These are phyloP conservation scores for Pyrgilauda ruficollis DNA, from an alignment of 2,113 vertebrate species.

Conservation along the genomic window DNA sequence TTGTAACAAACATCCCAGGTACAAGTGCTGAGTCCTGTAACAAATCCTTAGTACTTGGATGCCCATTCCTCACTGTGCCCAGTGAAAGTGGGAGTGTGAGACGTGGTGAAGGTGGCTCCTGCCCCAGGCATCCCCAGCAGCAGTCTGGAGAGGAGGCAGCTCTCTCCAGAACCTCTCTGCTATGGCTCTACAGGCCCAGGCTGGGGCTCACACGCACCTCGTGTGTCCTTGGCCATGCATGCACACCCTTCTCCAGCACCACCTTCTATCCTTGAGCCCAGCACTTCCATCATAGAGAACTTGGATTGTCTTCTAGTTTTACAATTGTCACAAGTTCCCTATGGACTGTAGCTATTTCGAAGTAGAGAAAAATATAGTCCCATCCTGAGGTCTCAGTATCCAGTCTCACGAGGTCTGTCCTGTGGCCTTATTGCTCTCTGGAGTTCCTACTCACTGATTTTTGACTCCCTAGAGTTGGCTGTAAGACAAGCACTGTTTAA, in stretches of 20 bases:
- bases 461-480: not conserved
- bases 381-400: not conserved
- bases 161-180: not conserved
- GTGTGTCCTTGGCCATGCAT: accelerated
- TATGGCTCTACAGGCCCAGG: accelerated
- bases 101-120: not conserved
- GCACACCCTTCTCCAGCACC: not conserved
- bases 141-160: not conserved
- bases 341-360: not conserved
- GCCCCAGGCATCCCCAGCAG: not conserved
- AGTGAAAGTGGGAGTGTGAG: not conserved
- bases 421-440: not conserved
- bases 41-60: not conserved
- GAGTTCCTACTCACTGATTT: not conserved
- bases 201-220: not conserved
- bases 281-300: not conserved
- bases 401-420: not conserved
- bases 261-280: not conserved
- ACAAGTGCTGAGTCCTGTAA: not conserved
- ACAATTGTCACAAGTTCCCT: not conserved
- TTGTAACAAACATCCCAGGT: not conserved
- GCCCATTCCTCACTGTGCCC: not conserved
- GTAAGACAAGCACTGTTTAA: not conserved
- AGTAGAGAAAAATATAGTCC: not conserved
- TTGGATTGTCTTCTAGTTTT: not conserved